Conservation (phyloP, 2,888 invertebrate genomes). For the Agonopterix alstromeriana region DNA sequence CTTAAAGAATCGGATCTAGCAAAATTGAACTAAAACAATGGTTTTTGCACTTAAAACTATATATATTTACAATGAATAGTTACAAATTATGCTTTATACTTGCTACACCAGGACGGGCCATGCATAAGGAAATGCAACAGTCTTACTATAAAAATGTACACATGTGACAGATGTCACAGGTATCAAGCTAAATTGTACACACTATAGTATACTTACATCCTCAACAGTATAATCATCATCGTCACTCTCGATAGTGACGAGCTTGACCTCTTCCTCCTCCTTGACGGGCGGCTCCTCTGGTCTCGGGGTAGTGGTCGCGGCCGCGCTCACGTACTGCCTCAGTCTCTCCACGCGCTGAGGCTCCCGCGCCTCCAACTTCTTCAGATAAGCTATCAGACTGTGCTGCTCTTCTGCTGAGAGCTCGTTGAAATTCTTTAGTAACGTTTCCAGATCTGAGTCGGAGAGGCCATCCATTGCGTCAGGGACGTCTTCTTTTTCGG, state of each 20-base stretch:
- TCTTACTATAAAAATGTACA: no score
- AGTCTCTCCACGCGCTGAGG: slow-evolving; percentile 86
- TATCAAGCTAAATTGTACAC: no score
- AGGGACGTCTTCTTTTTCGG: slow-evolving; percentile 40
- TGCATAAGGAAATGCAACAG: no score
- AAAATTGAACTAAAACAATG: no score
- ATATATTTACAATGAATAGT: no score
- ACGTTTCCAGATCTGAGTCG: slow-evolving; percentile 86
- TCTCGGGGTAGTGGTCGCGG: slow-evolving; percentile 21
- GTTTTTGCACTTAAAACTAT: no score
- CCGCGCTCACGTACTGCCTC: slow-evolving; percentile 83
- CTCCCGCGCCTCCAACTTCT: slow-evolving; percentile 86
- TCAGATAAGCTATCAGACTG: slow-evolving; percentile 87
- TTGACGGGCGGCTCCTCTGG: slow-evolving; percentile 17
- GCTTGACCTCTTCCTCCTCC: slow-evolving; percentile 1
- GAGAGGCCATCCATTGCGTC: slow-evolving; percentile 84
- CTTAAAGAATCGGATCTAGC: no score
- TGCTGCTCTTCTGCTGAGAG: slow-evolving; percentile 89
- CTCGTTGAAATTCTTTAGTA: slow-evolving; percentile 87
- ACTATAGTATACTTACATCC: slow-evolving; percentile 75
- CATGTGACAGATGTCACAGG: no score
- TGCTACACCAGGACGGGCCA: no score
- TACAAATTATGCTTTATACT: no score
- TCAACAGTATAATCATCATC: slow-evolving; percentile 90
- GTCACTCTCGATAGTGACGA: slow-evolving; percentile 75